Evolutionary conservation across 2,888 invertebrate species (phyloP), one percentile per base, ranked within the genome.

Genomic region (Agrenia bidenticulata): DNA sequence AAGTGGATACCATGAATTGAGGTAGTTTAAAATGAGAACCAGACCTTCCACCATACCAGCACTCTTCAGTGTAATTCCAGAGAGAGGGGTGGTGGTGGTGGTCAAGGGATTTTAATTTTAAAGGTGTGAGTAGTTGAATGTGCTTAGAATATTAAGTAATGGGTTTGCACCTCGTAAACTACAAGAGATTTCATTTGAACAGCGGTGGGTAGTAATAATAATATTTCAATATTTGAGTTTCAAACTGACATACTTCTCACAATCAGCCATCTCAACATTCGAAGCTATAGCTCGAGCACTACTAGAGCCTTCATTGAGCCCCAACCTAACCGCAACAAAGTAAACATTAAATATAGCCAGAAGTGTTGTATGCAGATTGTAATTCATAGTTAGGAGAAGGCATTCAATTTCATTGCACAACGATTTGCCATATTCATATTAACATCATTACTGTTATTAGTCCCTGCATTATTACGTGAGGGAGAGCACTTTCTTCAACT

Each of bases 221-320:
- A 51, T 51, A 51, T 51, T 45, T 51, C 23, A 51, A 51, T 51
- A 23, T 51, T 51, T 51, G 51, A 51, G 51, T 51, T 51, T 51
- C 51, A 51, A 51, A 51, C 51, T 51, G 51, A 51, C 51, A 9
- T 51, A 51, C 51, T 51, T 51, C 24, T 51, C n/a, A 19, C 32
- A 32, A 32, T 32, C 32, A 11, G 32, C 32, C 4, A 32, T 32
- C 32, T 32, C 32, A 32, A 32, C 4, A 5, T n/a, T 19, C n/a
- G 5, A 4, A 45, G n/a, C 19, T n/a, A n/a, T n/a, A n/a, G n/a
- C n/a, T n/a, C n/a, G n/a, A n/a, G n/a, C n/a, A n/a, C n/a, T n/a
- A n/a, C n/a, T 32, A 4, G 32, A 32, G 32, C 32, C 32, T n/a
- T n/a, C n/a, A 11, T 32, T 32, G 32, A 32, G 32, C 32, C 32